phyloP scores from a whole-genome alignment of 2,113 vertebrate species.

The Hylia prasina region DNA sequence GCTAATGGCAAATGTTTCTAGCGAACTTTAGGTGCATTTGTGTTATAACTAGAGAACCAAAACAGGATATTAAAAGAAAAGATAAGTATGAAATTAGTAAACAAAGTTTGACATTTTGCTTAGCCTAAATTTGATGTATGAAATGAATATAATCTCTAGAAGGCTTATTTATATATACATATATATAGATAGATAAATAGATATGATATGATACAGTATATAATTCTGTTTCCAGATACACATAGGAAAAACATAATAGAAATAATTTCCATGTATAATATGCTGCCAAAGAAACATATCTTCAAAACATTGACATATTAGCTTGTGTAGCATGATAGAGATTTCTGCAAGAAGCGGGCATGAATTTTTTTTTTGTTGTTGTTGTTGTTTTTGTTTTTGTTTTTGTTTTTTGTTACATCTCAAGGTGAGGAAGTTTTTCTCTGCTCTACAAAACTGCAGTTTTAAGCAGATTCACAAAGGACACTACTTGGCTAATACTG shows the following conservation, averaged over 20 bases:
- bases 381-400: too few relatives aligned
- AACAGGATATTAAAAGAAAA: slow-evolving; percentile 79
- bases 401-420: not conserved
- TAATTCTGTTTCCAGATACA: not conserved
- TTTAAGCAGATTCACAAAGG: not conserved
- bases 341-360: not conserved
- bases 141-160: slow-evolving; percentile 60
- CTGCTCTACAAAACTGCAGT: not conserved
- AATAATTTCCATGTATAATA: not conserved
- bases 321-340: not conserved
- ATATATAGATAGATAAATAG: not conserved
- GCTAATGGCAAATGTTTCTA: slow-evolving; percentile 87
- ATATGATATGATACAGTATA: not conserved
- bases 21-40: slow-evolving; percentile 81
- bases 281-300: not conserved
- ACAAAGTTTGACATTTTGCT: slow-evolving; percentile 77
- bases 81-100: slow-evolving; percentile 76
- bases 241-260: not conserved
- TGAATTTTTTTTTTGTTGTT: not conserved
- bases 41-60: slow-evolving; percentile 80
- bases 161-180: not conserved
- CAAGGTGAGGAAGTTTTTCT: not conserved
- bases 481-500: not conserved
- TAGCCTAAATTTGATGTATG: slow-evolving; percentile 59
- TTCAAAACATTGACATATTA: not conserved